Base-by-base conservation (phyloP, 2,797 vertebrate genomes). In the Siniperca obscura region DNA sequence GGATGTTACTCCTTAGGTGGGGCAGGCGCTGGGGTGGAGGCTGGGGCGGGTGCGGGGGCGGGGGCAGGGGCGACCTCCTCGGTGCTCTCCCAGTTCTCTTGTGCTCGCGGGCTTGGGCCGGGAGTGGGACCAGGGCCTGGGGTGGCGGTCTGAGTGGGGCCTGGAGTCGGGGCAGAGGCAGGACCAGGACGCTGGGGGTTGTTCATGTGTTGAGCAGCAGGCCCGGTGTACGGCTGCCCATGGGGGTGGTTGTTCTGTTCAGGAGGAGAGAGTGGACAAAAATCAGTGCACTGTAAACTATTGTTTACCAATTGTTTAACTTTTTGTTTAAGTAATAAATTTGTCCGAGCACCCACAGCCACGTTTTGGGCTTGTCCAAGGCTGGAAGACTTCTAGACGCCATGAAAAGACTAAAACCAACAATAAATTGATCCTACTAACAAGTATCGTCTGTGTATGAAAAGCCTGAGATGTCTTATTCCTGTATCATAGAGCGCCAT, bases 141-240 rank as follows among this genome's bases (percentile, higher is more conserved):
- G 83, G 77, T 55, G 1, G 87, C 81, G 79, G 70, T 85, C 86
- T 86, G 91, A 76, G 90, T 38, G 0, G 93, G 91, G 55, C 86
- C 93, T 4, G 93, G 91, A 61, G 91, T 92, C 9, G 93, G 93
- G 71, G 93, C 94, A 1, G 94, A 89, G 74, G 91, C 93, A 3
- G 98, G 97, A 93, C 97, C 97, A 57, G 97, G 96, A 92, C 97
- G 96, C 93, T 97, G 98, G 92, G 98, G 98, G 96, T 99, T 99
- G 97, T 99, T 99, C 97, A 99, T 98, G 92, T 99, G 98, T 95
- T 99, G 98, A 93, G 98, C 98, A 93, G 98, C 98, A 7, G 98
- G 98, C 90, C 98, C 98, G 27, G 98, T 99, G 92, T 99, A 99
- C 13, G 98, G 98, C 96, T 99, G 98, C 95, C 97, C 97, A 84